Conservation (phyloP, 1,140 invertebrate species). For the Leptestheria dahalacensis region DNA sequence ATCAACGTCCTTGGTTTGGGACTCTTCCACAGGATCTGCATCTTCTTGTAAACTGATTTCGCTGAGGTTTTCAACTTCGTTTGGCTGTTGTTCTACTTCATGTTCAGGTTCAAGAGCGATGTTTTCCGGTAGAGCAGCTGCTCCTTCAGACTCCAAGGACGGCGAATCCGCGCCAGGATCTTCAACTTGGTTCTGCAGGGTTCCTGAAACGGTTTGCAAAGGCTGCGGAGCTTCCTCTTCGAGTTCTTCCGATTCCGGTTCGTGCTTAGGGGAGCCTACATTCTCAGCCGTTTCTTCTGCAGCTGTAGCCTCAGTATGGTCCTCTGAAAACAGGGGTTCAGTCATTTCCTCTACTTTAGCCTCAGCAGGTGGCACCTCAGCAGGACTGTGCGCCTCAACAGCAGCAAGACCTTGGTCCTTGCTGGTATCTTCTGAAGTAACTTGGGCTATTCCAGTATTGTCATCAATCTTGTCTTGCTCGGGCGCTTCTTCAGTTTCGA, state of each 20-base stretch:
- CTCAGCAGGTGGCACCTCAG: no score
- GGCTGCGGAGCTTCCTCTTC: neutral
- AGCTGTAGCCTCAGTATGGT: neutral
- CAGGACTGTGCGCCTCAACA: no score
- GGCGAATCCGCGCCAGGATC: slow-evolving; percentile 4
- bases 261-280: neutral
- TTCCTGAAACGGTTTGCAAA: slow-evolving; percentile 11
- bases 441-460: slow-evolving; percentile 6
- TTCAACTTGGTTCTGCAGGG: slow-evolving; percentile 6
- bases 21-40: no score
- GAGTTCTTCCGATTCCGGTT: neutral
- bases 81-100: neutral
- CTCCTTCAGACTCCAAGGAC: slow-evolving; percentile 17
- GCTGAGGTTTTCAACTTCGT: neutral
- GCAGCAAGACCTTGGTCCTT: neutral
- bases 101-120: neutral
- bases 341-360: slow-evolving; percentile 16
- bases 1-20: no score
- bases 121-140: slow-evolving; percentile 8
- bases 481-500: slow-evolving; percentile 3
- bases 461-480: slow-evolving; percentile 4
- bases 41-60: no score
- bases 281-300: slow-evolving; percentile 13
- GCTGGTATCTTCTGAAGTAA: slow-evolving; percentile 6
- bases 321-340: slow-evolving; percentile 3